Evolutionary conservation across 2,888 invertebrate genomes (phyloP), one percentile per base, ranked within the genome.

Genomic region (Phoenoteleia sp.): DNA sequence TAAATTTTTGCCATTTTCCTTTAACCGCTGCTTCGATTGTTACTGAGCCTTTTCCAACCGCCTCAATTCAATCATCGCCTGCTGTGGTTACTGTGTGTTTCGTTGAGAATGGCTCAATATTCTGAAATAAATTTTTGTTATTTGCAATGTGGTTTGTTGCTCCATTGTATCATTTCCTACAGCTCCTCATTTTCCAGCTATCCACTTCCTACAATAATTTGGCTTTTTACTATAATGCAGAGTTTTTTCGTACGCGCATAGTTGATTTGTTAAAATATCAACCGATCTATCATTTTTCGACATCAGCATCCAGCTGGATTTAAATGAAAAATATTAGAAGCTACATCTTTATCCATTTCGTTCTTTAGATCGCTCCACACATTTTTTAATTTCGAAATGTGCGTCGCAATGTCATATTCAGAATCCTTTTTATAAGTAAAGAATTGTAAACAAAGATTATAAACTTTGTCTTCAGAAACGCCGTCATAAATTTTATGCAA

Each of bases 111-210:
- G 84, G 75, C 72, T 82, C 21, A 56, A 87, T 88, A 3, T 69
- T 84, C 2, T 76, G 56, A 23, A 88, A 88, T 27, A 56, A 62
- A 49, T 86, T 74, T 33, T 62, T 27, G 87, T 87, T 69, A 71
- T 87, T 87, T 3, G 88, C 87, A 29, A 91, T 87, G 67, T 91
- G 91, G 9, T 84, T 90, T 17, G 90, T 91, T 17, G 90, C 91
- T 23, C 89, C 91, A 62, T 91, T 92, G 66, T 92, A n/a, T n/a
- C n/a, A n/a, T n/a, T n/a, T n/a, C n/a, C n/a, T n/a, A n/a, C n/a
- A n/a, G n/a, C n/a, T n/a, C n/a, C n/a, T n/a, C n/a, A n/a, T n/a
- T n/a, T n/a, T n/a, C n/a, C n/a, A 15, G 79, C 79, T n/a, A 80
- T 80, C 80, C 80, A 80, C 13, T 72, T 72, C 13, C 80, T 64